phyloP scores from a whole-genome alignment of 2,797 vertebrate species.

The Sebastes itinus region DNA sequence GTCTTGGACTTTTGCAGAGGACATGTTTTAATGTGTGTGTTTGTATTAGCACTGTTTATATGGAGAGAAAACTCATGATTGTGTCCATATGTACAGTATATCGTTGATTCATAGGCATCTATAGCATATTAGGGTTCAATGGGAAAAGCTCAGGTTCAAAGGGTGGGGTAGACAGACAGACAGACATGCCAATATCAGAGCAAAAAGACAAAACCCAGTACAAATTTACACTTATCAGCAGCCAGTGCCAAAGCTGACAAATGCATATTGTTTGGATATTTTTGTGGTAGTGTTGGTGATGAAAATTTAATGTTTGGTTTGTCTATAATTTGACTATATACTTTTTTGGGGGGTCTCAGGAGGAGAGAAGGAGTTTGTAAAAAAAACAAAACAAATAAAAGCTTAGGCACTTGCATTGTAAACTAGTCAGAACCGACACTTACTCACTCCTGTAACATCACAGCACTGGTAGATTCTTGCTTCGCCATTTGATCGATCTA shows the following conservation, averaged over 20 bases:
- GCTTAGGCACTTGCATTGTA: conserved; percentile 79
- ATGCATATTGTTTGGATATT: conserved; percentile 57
- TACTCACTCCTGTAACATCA: conserved; percentile 62
- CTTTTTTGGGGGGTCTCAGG: conserved; percentile 63
- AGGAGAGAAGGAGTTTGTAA: conserved; percentile 49
- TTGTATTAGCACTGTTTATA: conserved; percentile 78
- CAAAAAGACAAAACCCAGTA: conserved; percentile 47
- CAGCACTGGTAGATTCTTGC: conserved; percentile 69
- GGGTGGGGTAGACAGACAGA: conserved; percentile 24
- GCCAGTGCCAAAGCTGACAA: conserved; percentile 75
- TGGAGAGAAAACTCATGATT: conserved; percentile 72
- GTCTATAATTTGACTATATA: conserved; percentile 69
- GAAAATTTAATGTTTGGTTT: conserved; percentile 57
- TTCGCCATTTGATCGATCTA: conserved; percentile 21
- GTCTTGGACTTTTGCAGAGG: conserved; percentile 72
- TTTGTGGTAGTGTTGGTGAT: conserved; percentile 61
- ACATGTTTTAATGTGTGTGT: conserved; percentile 71
- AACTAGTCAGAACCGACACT: conserved; percentile 61
- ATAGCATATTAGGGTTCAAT: conserved; percentile 61
- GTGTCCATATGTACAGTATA: conserved; percentile 76
- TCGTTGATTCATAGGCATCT: conserved; percentile 66
- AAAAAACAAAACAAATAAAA: conserved; percentile 50
- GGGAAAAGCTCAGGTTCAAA: conserved; percentile 72
- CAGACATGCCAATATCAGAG: conserved; percentile 34
- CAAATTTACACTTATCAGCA: conserved; percentile 53